Evolutionary conservation across 2,113 vertebrate species (phyloP), one percentile per base, ranked within the genome.

Genomic region (Nothocercus julius): DNA sequence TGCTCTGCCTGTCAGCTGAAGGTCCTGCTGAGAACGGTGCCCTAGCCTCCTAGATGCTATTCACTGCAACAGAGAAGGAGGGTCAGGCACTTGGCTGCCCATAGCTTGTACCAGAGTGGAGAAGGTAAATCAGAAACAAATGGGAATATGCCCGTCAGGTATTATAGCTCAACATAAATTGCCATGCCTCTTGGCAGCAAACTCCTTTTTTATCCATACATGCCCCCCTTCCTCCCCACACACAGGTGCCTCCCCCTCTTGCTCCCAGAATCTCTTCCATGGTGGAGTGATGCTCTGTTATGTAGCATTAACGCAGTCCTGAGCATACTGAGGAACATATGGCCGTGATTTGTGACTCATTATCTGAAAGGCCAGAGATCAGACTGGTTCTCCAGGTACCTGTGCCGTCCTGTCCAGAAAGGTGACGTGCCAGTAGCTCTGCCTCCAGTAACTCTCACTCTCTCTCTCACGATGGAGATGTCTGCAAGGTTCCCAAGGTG

Each of bases 171-270:
- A 49, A n/a, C 91, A 95, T 70, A 80, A 94, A 77, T 74, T 87
- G 61, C 83, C 54, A n/a, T 8, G 1, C 28, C 75, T 92, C 74
- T 89, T 88, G 61, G 64, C 90, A 90, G 90, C 69, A 96, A 80
- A 85, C 92, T 90, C 68, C 61, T 38, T 58, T 81, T 74, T 85
- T 84, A 36, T 93, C 92, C 94, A 91, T 24, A 92, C 78, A 47
- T 86, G 90, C 42, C 47, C 79, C 51, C 20, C 54, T 85, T 68
- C 72, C 89, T 92, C 45, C n/a, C 44, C 68, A 40, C 51, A 53
- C 16, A 3, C 5, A 9, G n/a, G 62, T 93, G 42, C 77, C 27
- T 87, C 42, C 49, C 24, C 40, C 49, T 92, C 67, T 45, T 76
- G 87, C 54, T 88, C 40, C 59, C 79, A 61, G 76, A 86, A 47